phyloP scores from a whole-genome alignment of 2,888 invertebrate species.

The Agrilus mali region DNA sequence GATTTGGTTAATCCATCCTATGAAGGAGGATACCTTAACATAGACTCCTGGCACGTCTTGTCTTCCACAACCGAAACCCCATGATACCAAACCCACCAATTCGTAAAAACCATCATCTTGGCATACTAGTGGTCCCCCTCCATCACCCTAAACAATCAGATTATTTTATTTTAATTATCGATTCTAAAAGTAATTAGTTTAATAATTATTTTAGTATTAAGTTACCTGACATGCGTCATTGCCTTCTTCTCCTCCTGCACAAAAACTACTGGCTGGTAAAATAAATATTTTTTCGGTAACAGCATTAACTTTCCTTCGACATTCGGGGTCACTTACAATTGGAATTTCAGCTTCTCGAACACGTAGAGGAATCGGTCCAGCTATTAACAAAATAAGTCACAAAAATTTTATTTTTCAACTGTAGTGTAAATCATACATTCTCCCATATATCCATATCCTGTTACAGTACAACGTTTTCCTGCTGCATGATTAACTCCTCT shows the following conservation, averaged over 20 bases:
- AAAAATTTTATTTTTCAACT: background rate
- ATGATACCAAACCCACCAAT: constrained; percentile 84
- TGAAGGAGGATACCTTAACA: constrained; percentile 89
- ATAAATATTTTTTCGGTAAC: constrained; percentile 93
- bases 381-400: constrained; percentile 34
- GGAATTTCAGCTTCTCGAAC: constrained; percentile 86
- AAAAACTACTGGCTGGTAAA: constrained; percentile 84
- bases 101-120: constrained; percentile 88
- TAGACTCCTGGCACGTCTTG: constrained; percentile 93
- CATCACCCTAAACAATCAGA: constrained; percentile 61
- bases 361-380: constrained; percentile 80
- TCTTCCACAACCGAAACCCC: constrained; percentile 92
- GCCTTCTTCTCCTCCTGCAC: constrained; percentile 85
- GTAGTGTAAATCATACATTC: constrained; percentile 51
- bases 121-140: constrained; percentile 87
- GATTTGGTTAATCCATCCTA: constrained; percentile 95
- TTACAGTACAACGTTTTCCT: constrained; percentile 83
- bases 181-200: background rate
- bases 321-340: constrained; percentile 84
- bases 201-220: constrained; percentile 1
- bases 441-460: constrained; percentile 91
- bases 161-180: background rate
- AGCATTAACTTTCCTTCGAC: constrained; percentile 83
- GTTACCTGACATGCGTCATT: constrained; percentile 84
- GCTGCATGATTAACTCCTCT: constrained; percentile 79